Conservation (phyloP, 1,140 invertebrate species). For the Drosophila arizonae region DNA sequence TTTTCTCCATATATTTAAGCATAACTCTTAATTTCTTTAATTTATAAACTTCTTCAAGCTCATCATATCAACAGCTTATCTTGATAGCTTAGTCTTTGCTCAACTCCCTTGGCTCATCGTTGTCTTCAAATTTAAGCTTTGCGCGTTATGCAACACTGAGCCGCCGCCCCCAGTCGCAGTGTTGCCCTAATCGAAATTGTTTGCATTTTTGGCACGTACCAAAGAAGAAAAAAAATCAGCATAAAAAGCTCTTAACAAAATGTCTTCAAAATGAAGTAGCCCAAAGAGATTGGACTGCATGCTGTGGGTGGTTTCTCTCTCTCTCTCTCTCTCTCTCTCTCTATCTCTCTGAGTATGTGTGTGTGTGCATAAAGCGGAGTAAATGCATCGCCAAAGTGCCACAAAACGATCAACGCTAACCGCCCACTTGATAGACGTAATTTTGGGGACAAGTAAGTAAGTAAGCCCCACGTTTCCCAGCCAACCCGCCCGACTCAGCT, state of each 20-base stretch:
- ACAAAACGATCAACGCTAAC: conserved; percentile 71
- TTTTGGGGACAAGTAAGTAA: conserved; percentile 47
- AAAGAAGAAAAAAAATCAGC: conserved; percentile 53
- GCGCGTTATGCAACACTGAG: conserved; percentile 12
- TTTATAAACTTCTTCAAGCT: too few species aligned
- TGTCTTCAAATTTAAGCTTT: background rate
- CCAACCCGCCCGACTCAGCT: background rate
- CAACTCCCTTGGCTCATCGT: conserved; percentile 1
- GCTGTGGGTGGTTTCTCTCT: background rate
- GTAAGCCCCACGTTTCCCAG: background rate
- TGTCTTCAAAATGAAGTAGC: conserved; percentile 52
- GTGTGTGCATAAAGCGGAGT: background rate
- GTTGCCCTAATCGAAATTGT: conserved; percentile 35
- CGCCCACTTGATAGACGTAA: conserved; percentile 73
- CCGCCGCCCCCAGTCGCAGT: background rate
- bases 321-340: too few species aligned
- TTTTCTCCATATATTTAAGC: too few species aligned
- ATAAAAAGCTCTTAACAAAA: conserved; percentile 54
- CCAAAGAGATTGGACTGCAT: conserved; percentile 13
- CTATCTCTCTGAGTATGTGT: too few species aligned
- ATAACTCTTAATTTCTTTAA: too few species aligned
- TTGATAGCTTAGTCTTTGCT: background rate
- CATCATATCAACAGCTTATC: too few species aligned
- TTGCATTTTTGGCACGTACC: conserved; percentile 52
- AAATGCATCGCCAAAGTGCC: conserved; percentile 63